Evolutionary conservation across 2,113 vertebrate genomes (phyloP).

Genomic region (Suncus etruscus): DNA sequence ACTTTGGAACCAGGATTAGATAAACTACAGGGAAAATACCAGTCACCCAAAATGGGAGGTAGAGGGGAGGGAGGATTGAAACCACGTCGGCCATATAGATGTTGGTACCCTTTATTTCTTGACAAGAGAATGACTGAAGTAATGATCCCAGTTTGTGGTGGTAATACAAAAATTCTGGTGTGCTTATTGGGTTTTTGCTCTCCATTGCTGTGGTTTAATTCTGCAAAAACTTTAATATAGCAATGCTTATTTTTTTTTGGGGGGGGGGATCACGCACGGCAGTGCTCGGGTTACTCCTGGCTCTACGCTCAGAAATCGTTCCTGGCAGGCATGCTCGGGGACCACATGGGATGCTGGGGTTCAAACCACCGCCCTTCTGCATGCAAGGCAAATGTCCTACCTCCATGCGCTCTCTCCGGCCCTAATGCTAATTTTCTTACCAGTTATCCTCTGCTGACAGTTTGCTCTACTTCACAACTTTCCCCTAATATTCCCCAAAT

Average conservation of each 20-base stretch:
- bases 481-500: conserved; percentile 16
- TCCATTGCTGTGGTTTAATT: conserved; percentile 18
- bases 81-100: neutral
- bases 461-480: conserved; percentile 47
- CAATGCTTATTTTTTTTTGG: neutral
- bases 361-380: no score
- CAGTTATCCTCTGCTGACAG: neutral
- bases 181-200: conserved; percentile 14
- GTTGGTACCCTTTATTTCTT: neutral
- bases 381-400: no score
- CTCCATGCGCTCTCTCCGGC: no score
- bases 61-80: neutral
- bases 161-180: conserved; percentile 36
- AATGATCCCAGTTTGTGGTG: neutral
- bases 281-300: no score
- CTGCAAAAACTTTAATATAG: neutral
- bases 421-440: no score
- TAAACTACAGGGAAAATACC: neutral
- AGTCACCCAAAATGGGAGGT: neutral
- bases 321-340: no score
- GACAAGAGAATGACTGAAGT: neutral
- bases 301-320: no score
- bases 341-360: no score
- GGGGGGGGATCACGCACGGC: no score
- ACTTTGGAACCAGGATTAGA: conserved; percentile 46